phyloP scores from a whole-genome alignment of 2,888 invertebrate genomes.

The Loripinus fragilis region DNA sequence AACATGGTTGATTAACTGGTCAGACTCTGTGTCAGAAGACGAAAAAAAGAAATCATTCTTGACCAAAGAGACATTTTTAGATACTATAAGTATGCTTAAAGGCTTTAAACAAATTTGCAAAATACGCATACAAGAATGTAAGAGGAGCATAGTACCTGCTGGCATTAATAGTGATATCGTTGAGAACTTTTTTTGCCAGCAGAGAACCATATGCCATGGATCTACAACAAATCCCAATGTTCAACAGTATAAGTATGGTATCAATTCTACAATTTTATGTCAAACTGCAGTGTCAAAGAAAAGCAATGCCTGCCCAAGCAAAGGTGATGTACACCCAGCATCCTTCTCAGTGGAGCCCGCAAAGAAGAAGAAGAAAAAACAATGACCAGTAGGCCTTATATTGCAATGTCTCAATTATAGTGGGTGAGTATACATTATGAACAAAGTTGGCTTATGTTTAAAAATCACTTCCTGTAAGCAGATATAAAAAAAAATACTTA shows the following conservation, averaged over 20 bases:
- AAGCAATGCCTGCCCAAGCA: slow-evolving; percentile 32
- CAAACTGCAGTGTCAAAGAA: slow-evolving; percentile 49
- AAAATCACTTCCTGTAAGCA: too few species aligned
- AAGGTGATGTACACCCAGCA: background rate
- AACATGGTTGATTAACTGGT: slow-evolving; percentile 36
- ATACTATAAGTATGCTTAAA: slow-evolving; percentile 36
- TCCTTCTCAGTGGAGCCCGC: background rate
- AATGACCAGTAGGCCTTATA: too few species aligned
- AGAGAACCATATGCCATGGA: slow-evolving; percentile 47
- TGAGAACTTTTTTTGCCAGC: slow-evolving; percentile 49
- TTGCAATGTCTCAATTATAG: too few species aligned
- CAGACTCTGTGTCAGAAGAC: background rate
- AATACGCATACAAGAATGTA: slow-evolving; percentile 24
- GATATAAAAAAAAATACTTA: too few species aligned
- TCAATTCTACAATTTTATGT: slow-evolving; percentile 49
- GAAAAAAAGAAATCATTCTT: slow-evolving; percentile 36
- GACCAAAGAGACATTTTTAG: slow-evolving; percentile 43
- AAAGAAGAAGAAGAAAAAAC: background rate
- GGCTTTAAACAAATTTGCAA: slow-evolving; percentile 35
- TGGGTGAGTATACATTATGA: too few species aligned
- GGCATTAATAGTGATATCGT: slow-evolving; percentile 46
- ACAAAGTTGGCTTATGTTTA: too few species aligned
- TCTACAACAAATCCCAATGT: slow-evolving; percentile 36
- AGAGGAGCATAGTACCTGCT: slow-evolving; percentile 41
- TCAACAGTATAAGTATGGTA: slow-evolving; percentile 47